Evolutionary conservation across 2,797 vertebrate species (phyloP).

Genomic region (Mycteria americana): DNA sequence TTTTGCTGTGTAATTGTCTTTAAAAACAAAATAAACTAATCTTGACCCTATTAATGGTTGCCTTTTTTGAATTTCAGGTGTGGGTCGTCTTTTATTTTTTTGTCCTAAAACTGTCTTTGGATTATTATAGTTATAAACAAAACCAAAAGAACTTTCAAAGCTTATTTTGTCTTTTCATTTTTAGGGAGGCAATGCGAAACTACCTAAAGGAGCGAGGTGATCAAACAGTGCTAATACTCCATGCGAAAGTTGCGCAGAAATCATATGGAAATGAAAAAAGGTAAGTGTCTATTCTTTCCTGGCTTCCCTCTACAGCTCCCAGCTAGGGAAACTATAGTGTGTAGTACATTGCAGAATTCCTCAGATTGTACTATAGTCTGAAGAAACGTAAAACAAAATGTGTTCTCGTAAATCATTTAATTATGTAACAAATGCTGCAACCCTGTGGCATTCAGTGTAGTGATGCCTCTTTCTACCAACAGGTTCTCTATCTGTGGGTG

Average conservation of each 20-base stretch:
- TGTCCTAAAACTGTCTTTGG: not conserved
- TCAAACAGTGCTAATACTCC: conserved; percentile 98
- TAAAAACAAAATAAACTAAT: not conserved
- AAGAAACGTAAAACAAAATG: not conserved
- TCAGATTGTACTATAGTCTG: not conserved
- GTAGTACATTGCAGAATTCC: not conserved
- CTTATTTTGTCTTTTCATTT: conserved; percentile 41
- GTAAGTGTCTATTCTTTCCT: conserved; percentile 59
- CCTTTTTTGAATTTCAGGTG: not conserved
- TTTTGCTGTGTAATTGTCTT: not conserved
- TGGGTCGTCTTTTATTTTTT: not conserved
- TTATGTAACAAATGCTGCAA: not conserved
- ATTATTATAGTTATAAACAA: not conserved
- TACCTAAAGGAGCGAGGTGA: conserved; percentile 98
- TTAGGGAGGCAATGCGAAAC: conserved; percentile 98
- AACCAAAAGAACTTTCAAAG: not conserved
- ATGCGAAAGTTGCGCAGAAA: conserved; percentile 98
- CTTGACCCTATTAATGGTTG: not conserved
- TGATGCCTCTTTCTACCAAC: not conserved
- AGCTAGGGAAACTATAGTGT: not conserved
- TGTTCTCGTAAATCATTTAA: not conserved
- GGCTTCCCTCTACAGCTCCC: not conserved
- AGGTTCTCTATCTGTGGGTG: not conserved
- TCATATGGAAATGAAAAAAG: conserved; percentile 98
- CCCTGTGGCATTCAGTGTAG: not conserved